A percentile compares a stretch with the other conserved stretches of the same genome.
Conservation (phyloP, 2,797 vertebrate genomes). For the Gambelia wislizenii region DNA sequence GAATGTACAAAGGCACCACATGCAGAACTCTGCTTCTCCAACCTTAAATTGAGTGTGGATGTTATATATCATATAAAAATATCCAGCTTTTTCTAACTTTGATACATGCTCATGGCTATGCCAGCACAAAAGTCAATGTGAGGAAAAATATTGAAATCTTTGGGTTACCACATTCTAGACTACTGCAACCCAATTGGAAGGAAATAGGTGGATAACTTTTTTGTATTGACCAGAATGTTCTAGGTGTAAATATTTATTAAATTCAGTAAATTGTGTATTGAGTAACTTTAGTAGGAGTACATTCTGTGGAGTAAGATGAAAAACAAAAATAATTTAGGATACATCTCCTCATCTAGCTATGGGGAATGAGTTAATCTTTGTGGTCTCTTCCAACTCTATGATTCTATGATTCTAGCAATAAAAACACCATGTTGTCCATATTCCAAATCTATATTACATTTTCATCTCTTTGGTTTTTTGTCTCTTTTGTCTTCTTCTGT, state of each 20-base stretch:
- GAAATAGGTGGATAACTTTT: neutral
- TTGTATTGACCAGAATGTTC: neutral
- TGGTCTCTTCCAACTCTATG: no score
- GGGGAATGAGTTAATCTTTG: no score
- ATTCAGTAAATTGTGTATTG: neutral
- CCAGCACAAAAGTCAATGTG: neutral
- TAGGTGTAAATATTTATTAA: neutral
- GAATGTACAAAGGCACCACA: no score
- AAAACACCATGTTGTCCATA: constrained; percentile 3
- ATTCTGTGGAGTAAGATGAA: neutral
- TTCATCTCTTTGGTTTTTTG: no score
- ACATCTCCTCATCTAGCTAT: no score
- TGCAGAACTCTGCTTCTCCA: no score
- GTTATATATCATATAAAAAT: neutral
- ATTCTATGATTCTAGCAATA: no score
- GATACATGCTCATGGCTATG: neutral
- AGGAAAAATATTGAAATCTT: neutral
- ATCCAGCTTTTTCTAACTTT: neutral
- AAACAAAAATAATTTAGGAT: no score
- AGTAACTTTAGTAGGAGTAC: neutral
- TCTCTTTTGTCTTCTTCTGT: constrained; percentile 44
- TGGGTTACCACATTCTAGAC: neutral
- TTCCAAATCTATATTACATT: constrained; percentile 39
- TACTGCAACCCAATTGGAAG: neutral
- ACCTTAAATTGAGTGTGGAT: no score